Percentiles rank a stretch among this genome's conserved stretches.
Evolutionary conservation across 1,140 invertebrate genomes (phyloP).

Genomic region (Protaetia brevitarsis): DNA sequence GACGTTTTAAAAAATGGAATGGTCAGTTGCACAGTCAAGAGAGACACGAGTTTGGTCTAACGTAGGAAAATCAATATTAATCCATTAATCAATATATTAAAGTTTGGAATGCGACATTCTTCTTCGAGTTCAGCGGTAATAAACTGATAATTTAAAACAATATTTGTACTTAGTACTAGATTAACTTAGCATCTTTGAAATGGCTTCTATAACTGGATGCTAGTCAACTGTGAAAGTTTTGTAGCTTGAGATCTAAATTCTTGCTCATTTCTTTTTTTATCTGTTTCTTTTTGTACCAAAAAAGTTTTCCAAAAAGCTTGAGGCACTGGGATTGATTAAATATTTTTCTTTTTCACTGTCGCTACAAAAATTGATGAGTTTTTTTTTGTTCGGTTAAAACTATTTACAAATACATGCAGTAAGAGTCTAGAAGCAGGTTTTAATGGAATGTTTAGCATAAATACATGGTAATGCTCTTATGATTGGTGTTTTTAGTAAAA

Average conservation of each 20-base stretch:
- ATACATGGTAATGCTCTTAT: background rate
- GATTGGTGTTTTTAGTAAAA: background rate
- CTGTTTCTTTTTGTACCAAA: constrained; percentile 15
- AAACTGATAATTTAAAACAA: too few relatives aligned
- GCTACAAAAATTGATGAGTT: background rate
- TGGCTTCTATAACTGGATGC: background rate
- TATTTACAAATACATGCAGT: constrained; percentile 16
- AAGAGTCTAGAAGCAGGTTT: constrained; percentile 7
- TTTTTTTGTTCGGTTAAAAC: background rate
- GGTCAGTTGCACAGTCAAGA: constrained; percentile 19
- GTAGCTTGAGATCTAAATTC: background rate
- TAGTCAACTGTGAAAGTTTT: background rate
- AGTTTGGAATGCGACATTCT: background rate
- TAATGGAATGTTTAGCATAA: background rate
- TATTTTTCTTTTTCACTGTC: background rate
- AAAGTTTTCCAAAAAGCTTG: constrained; percentile 18
- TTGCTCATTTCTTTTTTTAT: background rate
- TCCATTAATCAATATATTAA: too few relatives aligned
- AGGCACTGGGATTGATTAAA: constrained; percentile 20
- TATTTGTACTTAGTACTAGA: too few relatives aligned
- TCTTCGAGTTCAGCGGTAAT: too few relatives aligned
- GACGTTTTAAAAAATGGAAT: constrained; percentile 18
- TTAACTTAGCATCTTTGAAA: too few relatives aligned
- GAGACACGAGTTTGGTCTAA: too few relatives aligned
- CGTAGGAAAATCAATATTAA: background rate